phyloP scores from a whole-genome alignment of 1,140 invertebrate genomes.

The Chlorops oryzae region DNA sequence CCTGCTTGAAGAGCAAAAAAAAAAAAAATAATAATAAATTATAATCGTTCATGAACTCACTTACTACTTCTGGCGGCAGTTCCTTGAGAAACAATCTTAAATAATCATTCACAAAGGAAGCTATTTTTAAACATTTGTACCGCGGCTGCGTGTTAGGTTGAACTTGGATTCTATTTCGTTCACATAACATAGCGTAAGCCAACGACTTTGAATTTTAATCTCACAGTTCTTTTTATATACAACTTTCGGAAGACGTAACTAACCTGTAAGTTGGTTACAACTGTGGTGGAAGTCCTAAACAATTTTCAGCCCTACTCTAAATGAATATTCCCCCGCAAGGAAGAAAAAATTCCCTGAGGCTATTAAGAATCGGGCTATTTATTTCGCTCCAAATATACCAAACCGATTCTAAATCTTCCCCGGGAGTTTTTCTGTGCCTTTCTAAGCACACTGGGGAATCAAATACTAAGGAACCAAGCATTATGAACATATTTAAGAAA shows the following conservation, averaged over 20 bases:
- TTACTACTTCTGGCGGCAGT: too few relatives aligned
- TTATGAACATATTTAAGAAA: neutral
- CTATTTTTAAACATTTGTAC: slow-evolving; percentile 18
- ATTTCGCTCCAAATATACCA: neutral
- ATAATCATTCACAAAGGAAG: slow-evolving; percentile 12
- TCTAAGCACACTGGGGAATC: too few relatives aligned
- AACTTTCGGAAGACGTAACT: slow-evolving; percentile 12
- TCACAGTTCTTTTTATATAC: slow-evolving; percentile 63
- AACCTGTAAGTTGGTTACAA: slow-evolving; percentile 28
- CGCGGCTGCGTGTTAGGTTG: slow-evolving; percentile 42
- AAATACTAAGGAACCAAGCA: neutral
- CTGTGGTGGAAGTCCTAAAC: slow-evolving; percentile 16
- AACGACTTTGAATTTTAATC: slow-evolving; percentile 29
- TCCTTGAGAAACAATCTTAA: neutral
- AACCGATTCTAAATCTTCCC: neutral
- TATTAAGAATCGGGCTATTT: neutral
- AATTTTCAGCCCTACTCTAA: too few relatives aligned
- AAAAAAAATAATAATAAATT: neutral
- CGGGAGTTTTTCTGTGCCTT: too few relatives aligned
- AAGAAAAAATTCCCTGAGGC: neutral
- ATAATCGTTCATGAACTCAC: neutral
- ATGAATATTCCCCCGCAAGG: too few relatives aligned
- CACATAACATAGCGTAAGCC: slow-evolving; percentile 43
- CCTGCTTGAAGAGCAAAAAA: slow-evolving; percentile 10
- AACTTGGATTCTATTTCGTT: slow-evolving; percentile 25